phyloP scores from a whole-genome alignment of 1,140 invertebrate species.

The Papilio dardanus region DNA sequence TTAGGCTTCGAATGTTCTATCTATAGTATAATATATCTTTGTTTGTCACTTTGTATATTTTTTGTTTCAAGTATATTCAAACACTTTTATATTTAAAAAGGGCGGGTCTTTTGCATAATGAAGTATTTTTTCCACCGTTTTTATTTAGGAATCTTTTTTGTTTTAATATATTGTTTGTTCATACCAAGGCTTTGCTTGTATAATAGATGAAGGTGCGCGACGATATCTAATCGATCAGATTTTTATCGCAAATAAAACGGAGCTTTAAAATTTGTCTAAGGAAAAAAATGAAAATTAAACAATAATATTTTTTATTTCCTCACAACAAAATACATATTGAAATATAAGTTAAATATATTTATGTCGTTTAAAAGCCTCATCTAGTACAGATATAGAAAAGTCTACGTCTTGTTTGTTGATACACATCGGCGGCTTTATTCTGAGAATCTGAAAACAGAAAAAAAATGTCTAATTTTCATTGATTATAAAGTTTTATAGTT shows the following conservation, averaged over 20 bases:
- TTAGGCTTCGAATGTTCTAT: no score
- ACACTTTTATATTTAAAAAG: background rate
- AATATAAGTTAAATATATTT: slow-evolving; percentile 37
- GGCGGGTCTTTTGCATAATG: background rate
- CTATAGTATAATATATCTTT: no score
- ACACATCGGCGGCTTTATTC: slow-evolving; percentile 98
- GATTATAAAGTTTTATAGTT: no score
- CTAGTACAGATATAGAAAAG: slow-evolving; percentile 87
- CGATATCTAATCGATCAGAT: no score
- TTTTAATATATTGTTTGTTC: no score
- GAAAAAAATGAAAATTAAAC: background rate
- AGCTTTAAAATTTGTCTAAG: background rate
- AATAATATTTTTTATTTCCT: background rate
- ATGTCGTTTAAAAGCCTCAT: slow-evolving; percentile 79
- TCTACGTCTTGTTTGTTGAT: slow-evolving; percentile 94
- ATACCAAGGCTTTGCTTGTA: no score
- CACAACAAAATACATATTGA: background rate
- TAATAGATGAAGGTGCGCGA: no score
- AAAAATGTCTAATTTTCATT: background rate
- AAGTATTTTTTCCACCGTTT: no score
- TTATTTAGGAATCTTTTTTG: no score
- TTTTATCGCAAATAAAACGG: no score
- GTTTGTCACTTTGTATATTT: background rate
- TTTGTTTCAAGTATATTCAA: background rate
- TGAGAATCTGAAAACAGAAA: slow-evolving; percentile 88